Evolutionary conservation across 2,888 invertebrate species (phyloP).

Genomic region (Metellina segmentata): DNA sequence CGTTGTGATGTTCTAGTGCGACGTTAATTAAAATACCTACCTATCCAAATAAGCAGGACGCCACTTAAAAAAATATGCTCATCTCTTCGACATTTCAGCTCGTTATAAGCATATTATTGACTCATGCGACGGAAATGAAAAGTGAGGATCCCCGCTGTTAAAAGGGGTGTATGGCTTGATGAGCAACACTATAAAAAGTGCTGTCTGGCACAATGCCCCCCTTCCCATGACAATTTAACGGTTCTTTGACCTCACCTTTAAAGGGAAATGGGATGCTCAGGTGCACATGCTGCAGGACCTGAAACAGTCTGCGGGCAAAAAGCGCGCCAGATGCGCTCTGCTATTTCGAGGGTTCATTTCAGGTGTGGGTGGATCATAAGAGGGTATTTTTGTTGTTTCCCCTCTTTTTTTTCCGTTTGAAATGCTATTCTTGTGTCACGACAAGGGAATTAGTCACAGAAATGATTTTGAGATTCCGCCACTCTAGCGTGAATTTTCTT

Average conservation of each 20-base stretch:
- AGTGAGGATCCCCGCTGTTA: background rate
- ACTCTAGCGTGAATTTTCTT: too few species aligned
- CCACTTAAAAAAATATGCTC: too few species aligned
- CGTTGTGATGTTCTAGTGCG: too few species aligned
- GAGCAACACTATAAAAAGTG: background rate
- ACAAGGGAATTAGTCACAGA: too few species aligned
- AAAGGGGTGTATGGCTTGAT: background rate
- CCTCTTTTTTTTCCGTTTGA: background rate
- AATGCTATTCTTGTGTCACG: too few species aligned
- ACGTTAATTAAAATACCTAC: too few species aligned
- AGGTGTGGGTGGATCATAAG: slow-evolving; percentile 38
- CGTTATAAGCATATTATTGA: background rate
- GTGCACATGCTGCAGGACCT: background rate
- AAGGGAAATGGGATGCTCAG: slow-evolving; percentile 8
- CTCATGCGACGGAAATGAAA: background rate
- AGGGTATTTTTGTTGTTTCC: slow-evolving; percentile 38
- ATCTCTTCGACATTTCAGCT: too few species aligned
- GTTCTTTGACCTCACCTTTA: slow-evolving; percentile 65
- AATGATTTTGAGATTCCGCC: too few species aligned
- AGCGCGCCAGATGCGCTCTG: slow-evolving; percentile 27
- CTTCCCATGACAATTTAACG: slow-evolving; percentile 61
- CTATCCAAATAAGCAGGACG: too few species aligned
- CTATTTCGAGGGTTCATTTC: slow-evolving; percentile 47
- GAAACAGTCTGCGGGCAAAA: background rate
- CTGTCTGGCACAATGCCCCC: slow-evolving; percentile 60